A percentile compares a stretch with the other conserved stretches of the same genome.
Conservation (phyloP, 2,888 invertebrate species). For the Achlya flavicornis region DNA sequence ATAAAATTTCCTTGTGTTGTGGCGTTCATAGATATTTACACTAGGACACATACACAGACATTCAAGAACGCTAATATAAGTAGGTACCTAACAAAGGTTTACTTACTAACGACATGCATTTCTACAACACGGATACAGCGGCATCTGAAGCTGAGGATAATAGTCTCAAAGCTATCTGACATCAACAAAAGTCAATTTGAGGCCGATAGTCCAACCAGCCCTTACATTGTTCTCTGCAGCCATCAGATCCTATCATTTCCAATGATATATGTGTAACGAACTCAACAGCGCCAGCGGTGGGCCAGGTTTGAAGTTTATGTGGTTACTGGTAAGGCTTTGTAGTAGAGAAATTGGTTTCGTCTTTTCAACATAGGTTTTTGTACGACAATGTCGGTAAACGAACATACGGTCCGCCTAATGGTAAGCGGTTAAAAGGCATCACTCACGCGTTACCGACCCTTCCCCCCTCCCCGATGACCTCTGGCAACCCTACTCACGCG, state of each 20-base stretch:
- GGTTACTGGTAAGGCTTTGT: constrained; percentile 35
- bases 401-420: too few species aligned
- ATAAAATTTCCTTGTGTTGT: too few species aligned
- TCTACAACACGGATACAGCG: constrained; percentile 8
- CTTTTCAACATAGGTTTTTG: not conserved
- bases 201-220: constrained; percentile 17
- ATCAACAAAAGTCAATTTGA: constrained; percentile 44
- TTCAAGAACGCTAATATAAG: too few species aligned
- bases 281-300: constrained; percentile 33
- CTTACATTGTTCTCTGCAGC: constrained; percentile 38
- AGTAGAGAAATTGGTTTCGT: not conserved
- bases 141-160: constrained; percentile 9
- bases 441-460: too few species aligned
- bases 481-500: too few species aligned
- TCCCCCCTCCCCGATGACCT: too few species aligned
- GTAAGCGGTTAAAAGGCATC: not conserved
- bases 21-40: too few species aligned
- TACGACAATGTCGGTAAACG: too few species aligned
- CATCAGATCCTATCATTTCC: constrained; percentile 37
- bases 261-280: constrained; percentile 46
- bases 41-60: too few species aligned
- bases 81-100: not conserved
- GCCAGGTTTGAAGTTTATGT: constrained; percentile 36
- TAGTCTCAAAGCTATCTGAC: constrained; percentile 39
- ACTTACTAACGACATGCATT: constrained; percentile 6